Percentiles rank a stretch among this genome's conserved stretches.
Conservation (phyloP, 2,113 vertebrate species). For the Xenopus tropicalis region UCB_Xtro_10.0 CM004446.2:117063501-117064000, state of each 20-base stretch:
- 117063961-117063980: too few species aligned
- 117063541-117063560: background rate
- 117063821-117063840: too few species aligned
- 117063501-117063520: background rate
- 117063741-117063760: background rate
- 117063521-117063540: background rate
- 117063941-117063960: too few species aligned
- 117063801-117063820: background rate
- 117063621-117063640: slow-evolving; percentile 1
- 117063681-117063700: background rate
- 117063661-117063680: background rate
- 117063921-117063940: too few species aligned
- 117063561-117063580: background rate
- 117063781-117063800: background rate
- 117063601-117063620: background rate
- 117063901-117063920: too few species aligned
- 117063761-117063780: background rate
- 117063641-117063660: background rate
- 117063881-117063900: too few species aligned
- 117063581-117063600: background rate
- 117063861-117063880: too few species aligned
- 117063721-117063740: background rate
- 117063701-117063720: slow-evolving; percentile 1
- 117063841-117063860: too few species aligned
- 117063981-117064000: too few species aligned